These are phyloP conservation scores for Bos javanicus DNA, from an alignment of 2,113 vertebrate species.

Conservation along the genomic window DNA sequence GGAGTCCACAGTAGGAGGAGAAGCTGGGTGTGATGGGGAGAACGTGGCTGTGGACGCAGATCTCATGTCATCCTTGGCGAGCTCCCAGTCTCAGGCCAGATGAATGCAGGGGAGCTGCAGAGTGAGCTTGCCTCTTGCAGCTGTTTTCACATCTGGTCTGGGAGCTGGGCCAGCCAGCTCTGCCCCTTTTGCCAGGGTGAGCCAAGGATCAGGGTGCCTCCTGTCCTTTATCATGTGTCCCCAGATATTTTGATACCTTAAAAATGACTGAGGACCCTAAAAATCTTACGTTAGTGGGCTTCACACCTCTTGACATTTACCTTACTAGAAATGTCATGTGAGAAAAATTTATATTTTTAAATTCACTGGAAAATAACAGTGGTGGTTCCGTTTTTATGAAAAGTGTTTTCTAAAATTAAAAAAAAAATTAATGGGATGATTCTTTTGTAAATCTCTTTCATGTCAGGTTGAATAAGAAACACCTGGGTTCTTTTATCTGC, in stretches of 20 bases:
- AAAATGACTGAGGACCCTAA: background rate
- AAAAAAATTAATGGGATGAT: background rate
- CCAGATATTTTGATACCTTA: background rate
- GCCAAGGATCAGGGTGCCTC: background rate
- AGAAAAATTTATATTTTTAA: background rate
- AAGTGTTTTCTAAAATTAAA: background rate
- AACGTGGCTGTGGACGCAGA: background rate
- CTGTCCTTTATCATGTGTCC: background rate
- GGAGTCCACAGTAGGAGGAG: background rate
- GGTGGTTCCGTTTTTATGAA: background rate
- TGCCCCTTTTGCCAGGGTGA: background rate
- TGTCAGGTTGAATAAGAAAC: background rate
- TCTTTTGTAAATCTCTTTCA: background rate
- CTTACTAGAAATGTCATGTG: background rate
- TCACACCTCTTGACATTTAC: background rate
- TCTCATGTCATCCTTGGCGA: accelerated
- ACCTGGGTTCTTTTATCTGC: background rate
- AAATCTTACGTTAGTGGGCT: background rate
- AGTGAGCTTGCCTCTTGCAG: background rate
- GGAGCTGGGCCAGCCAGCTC: background rate
- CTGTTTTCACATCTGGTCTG: background rate
- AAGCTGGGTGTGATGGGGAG: background rate
- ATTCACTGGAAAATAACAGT: background rate
- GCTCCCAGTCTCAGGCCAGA: accelerated
- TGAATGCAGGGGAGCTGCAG: accelerated